Conservation (phyloP, 2,113 vertebrate genomes). For the Corythoichthys haematopterus region DNA sequence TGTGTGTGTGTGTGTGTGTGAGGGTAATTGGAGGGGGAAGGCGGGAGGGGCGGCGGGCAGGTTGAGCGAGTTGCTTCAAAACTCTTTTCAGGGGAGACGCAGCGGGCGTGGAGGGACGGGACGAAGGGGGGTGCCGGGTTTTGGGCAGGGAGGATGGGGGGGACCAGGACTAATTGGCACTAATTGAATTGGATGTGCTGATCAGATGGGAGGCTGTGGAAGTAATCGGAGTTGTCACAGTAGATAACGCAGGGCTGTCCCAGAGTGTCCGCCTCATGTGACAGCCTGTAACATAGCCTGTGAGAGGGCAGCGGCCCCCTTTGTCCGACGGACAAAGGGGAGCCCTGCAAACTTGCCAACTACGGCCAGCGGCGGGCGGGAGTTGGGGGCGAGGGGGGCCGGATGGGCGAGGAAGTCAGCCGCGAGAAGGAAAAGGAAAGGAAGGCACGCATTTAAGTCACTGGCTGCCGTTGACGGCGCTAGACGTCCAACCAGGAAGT, state of each 20-base stretch:
- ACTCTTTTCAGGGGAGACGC: slow-evolving; percentile 37
- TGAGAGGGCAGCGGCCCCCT: slow-evolving; percentile 67
- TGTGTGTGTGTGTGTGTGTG: slow-evolving; percentile 33
- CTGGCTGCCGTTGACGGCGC: too few relatives aligned
- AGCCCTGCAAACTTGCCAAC: slow-evolving; percentile 59
- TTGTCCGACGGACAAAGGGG: slow-evolving; percentile 63
- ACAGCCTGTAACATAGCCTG: slow-evolving; percentile 76
- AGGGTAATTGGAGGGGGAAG: slow-evolving; percentile 37
- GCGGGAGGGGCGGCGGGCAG: slow-evolving; percentile 24
- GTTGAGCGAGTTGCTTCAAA: slow-evolving; percentile 46
- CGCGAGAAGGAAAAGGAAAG: not conserved
- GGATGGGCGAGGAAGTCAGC: slow-evolving; percentile 1
- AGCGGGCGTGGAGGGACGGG: slow-evolving; percentile 31
- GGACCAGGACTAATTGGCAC: slow-evolving; percentile 74
- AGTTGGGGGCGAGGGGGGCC: not conserved
- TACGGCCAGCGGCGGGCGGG: slow-evolving; percentile 42
- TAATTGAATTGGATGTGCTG: slow-evolving; percentile 79
- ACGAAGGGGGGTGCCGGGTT: slow-evolving; percentile 10
- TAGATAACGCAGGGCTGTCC: slow-evolving; percentile 67
- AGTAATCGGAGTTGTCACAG: slow-evolving; percentile 78
- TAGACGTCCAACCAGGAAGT: too few relatives aligned
- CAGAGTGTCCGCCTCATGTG: slow-evolving; percentile 75
- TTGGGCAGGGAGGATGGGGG: not conserved
- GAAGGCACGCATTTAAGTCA: too few relatives aligned
- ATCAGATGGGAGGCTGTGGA: slow-evolving; percentile 75